Conservation (phyloP, 2,888 invertebrate genomes). For the Chesias legatella region DNA sequence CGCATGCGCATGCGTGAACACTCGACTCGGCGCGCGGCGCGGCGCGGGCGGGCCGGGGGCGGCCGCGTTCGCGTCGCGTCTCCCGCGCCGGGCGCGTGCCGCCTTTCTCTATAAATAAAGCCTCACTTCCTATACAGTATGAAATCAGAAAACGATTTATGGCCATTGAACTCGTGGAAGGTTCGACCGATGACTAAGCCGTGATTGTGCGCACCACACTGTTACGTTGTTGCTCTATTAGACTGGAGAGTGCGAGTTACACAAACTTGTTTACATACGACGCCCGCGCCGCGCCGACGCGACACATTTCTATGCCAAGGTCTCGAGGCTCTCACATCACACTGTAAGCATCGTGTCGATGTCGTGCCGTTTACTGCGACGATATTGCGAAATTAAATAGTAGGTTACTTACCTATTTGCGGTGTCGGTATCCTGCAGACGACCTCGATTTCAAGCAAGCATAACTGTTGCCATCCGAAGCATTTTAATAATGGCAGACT, state of each 20-base stretch:
- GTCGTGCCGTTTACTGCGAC: slow-evolving; percentile 16
- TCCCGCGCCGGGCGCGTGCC: too few relatives aligned
- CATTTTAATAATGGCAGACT: slow-evolving; percentile 10
- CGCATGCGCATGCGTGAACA: slow-evolving; percentile 33
- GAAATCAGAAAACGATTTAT: slow-evolving; percentile 71
- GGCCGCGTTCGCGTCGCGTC: slow-evolving; percentile 33
- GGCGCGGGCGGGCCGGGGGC: slow-evolving; percentile 33
- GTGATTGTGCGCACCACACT: slow-evolving; percentile 30
- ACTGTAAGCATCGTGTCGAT: too few relatives aligned
- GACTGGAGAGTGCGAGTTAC: not conserved
- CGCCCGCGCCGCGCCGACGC: slow-evolving; percentile 18
- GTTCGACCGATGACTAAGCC: slow-evolving; percentile 50
- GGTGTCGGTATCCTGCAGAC: slow-evolving; percentile 20
- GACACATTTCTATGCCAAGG: slow-evolving; percentile 49
- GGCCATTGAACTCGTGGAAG: slow-evolving; percentile 73
- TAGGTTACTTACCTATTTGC: slow-evolving; percentile 4
- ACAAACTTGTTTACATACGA: slow-evolving; percentile 26
- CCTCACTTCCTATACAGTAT: slow-evolving; percentile 67
- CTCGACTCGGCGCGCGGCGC: slow-evolving; percentile 21
- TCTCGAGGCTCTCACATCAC: slow-evolving; percentile 23
- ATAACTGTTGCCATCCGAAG: not conserved
- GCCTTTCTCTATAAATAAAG: slow-evolving; percentile 70
- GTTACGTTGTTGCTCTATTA: slow-evolving; percentile 12
- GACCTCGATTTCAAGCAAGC: slow-evolving; percentile 13
- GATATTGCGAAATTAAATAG: slow-evolving; percentile 5